These are phyloP conservation scores for Dicrostonyx torquatus DNA, from an alignment of 2,797 vertebrate genomes.

Conservation along the genomic window DNA sequence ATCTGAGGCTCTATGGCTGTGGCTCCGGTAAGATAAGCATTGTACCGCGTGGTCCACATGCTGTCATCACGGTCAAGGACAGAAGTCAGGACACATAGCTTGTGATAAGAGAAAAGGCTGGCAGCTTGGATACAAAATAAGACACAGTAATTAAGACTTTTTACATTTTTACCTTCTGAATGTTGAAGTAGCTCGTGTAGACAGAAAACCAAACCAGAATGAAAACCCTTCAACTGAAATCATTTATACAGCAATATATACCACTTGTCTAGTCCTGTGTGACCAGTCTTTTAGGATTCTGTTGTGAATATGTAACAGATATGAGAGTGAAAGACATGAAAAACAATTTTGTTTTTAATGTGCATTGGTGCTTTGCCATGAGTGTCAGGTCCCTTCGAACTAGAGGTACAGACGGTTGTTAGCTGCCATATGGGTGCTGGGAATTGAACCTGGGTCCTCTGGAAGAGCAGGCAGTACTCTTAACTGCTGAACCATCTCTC, in stretches of 20 bases:
- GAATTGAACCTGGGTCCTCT: not conserved
- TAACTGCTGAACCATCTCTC: not conserved
- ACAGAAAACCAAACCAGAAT: not conserved
- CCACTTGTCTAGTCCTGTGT: not conserved
- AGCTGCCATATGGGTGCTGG: not conserved
- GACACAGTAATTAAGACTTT: not conserved
- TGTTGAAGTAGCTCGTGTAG: not conserved
- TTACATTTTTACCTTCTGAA: not conserved
- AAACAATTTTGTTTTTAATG: not conserved
- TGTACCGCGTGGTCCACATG: not conserved
- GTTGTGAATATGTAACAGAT: not conserved
- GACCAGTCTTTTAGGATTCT: constrained; percentile 23
- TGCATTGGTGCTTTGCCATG: not conserved
- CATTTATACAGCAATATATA: not conserved
- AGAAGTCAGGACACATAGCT: not conserved
- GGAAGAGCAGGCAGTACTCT: not conserved
- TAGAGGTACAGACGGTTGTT: not conserved
- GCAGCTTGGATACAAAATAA: not conserved
- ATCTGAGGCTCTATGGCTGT: not conserved
- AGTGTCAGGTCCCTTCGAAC: not conserved
- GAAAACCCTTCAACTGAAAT: not conserved
- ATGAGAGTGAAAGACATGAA: not conserved
- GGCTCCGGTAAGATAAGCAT: not conserved
- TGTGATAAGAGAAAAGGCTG: not conserved
- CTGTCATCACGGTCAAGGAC: not conserved